Percentiles rank a stretch among this genome's conserved stretches.
These are phyloP conservation scores for Drosophila kikkawai DNA, from an alignment of 1,140 invertebrate genomes.

Conservation along the genomic window DNA sequence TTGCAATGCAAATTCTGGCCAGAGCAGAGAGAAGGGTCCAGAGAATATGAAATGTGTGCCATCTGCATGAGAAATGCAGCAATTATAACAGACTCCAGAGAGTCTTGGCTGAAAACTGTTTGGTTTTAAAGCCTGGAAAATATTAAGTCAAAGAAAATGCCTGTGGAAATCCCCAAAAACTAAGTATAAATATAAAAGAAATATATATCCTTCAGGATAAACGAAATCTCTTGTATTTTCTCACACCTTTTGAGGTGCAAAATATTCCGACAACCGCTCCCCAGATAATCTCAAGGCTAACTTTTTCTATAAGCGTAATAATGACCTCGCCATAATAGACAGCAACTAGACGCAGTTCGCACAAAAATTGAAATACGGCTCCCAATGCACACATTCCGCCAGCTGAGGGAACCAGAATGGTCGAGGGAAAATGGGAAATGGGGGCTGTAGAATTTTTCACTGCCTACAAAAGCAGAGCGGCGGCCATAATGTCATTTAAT, in stretches of 20 bases:
- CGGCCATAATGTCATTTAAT: slow-evolving; percentile 82
- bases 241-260: slow-evolving; percentile 47
- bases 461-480: slow-evolving; percentile 58
- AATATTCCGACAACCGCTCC: slow-evolving; percentile 39
- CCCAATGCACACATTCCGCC: slow-evolving; percentile 67
- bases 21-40: slow-evolving; percentile 6
- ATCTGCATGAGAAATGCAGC: slow-evolving; percentile 66
- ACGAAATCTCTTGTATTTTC: neutral
- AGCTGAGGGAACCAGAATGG: slow-evolving; percentile 19
- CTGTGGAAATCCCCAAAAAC: neutral
- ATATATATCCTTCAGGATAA: neutral
- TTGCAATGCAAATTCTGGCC: slow-evolving; percentile 71
- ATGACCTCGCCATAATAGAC: slow-evolving; percentile 57
- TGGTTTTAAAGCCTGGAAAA: slow-evolving; percentile 23
- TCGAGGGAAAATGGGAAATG: slow-evolving; percentile 26
- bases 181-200: neutral
- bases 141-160: slow-evolving; percentile 1
- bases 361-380: slow-evolving; percentile 80
- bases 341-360: slow-evolving; percentile 57
- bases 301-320: slow-evolving; percentile 59
- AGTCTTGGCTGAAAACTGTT: neutral
- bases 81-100: slow-evolving; percentile 31
- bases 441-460: slow-evolving; percentile 63
- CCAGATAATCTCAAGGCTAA: slow-evolving; percentile 34
- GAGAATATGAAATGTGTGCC: slow-evolving; percentile 55